Evolutionary conservation across 2,113 vertebrate species (phyloP).

Genomic region (Hydropotes inermis): DNA sequence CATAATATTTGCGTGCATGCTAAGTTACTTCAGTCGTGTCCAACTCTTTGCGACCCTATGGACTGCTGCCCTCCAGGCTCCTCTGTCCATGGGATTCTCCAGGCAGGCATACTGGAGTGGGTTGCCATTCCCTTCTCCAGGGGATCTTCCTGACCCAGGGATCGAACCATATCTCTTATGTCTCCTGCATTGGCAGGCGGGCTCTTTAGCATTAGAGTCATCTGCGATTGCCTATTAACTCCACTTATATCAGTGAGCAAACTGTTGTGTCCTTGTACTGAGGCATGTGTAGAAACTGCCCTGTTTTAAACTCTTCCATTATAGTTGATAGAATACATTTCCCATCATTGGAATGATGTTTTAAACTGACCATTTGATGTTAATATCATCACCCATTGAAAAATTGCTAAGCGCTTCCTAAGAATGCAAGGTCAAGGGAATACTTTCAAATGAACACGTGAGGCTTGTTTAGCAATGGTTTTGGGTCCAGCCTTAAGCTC

Average conservation of each 20-base stretch:
- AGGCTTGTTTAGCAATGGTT: not conserved
- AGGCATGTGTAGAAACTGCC: not conserved
- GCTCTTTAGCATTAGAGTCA: not conserved
- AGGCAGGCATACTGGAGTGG: not conserved
- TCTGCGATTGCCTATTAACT: not conserved
- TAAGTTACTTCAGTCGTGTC: not conserved
- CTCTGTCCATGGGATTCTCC: not conserved
- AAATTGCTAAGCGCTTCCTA: not conserved
- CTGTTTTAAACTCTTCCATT: not conserved
- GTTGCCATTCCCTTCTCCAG: not conserved
- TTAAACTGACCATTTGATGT: not conserved
- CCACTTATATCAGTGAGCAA: not conserved
- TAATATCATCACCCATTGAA: not conserved
- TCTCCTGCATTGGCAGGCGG: not conserved
- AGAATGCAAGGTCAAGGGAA: not conserved
- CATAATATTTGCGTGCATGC: not conserved
- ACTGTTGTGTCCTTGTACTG: not conserved
- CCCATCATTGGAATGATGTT: not conserved
- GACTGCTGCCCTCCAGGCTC: not conserved
- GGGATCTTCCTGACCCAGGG: not conserved
- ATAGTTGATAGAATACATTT: not conserved
- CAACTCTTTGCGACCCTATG: not conserved
- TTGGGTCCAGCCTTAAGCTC: no score
- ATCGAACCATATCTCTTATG: not conserved
- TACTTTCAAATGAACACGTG: not conserved